Percentiles rank a stretch among this genome's conserved stretches.
Conservation (phyloP, 2,113 vertebrate genomes). For the Larimichthys polyactis region DNA sequence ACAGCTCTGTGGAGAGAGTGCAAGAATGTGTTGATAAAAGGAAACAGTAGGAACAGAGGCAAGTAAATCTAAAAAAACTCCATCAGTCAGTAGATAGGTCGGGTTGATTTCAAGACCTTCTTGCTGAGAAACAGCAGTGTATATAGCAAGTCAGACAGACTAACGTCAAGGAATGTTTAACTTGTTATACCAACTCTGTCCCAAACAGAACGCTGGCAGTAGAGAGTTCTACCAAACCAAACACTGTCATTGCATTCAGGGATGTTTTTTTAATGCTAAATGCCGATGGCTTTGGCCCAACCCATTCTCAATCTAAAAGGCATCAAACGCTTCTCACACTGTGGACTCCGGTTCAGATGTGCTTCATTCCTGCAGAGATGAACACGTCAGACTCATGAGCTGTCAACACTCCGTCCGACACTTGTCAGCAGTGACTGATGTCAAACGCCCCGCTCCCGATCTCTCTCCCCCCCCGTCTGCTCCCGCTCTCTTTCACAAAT, state of each 20-base stretch:
- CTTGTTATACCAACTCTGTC: neutral
- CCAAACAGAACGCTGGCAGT: neutral
- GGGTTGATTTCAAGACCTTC: neutral
- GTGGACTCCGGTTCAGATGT: constrained; percentile 25
- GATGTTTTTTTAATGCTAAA: too few species aligned
- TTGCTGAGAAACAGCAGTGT: neutral
- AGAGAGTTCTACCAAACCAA: too few species aligned
- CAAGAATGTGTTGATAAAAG: constrained; percentile 29
- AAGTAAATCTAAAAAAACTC: neutral
- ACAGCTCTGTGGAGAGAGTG: neutral
- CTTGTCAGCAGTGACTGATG: constrained; percentile 73
- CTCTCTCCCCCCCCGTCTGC: constrained; percentile 9
- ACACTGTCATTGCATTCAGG: too few species aligned
- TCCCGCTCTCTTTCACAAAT: constrained; percentile 26
- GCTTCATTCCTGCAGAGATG: constrained; percentile 43
- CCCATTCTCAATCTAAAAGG: too few species aligned
- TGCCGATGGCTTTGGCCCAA: too few species aligned
- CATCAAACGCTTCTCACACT: neutral
- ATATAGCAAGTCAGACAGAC: neutral
- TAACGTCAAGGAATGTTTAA: neutral
- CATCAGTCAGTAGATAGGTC: neutral
- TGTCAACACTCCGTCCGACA: constrained; percentile 67
- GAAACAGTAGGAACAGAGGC: constrained; percentile 13
- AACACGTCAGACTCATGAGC: constrained; percentile 67
- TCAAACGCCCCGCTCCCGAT: constrained; percentile 17